These are phyloP conservation scores for Carabus problematicus DNA, from an alignment of 2,888 invertebrate genomes.

Conservation along the genomic window DNA sequence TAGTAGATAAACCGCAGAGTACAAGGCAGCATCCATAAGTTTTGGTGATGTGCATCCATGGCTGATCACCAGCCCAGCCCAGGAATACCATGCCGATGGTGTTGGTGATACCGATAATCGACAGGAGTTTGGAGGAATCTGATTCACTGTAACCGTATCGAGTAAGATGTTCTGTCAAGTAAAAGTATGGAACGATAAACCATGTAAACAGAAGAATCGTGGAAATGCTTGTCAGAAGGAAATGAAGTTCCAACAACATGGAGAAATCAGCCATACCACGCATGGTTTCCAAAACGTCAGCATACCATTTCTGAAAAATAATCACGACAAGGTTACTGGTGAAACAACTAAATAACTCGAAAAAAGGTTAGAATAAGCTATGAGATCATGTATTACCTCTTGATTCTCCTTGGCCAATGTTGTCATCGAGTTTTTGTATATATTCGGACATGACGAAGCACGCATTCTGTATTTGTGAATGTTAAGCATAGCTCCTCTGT, in stretches of 20 bases:
- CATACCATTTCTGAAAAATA: constrained; percentile 74
- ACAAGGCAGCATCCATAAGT: constrained; percentile 83
- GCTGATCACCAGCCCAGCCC: constrained; percentile 89
- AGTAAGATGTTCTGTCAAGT: constrained; percentile 84
- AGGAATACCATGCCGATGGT: constrained; percentile 89
- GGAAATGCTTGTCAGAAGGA: constrained; percentile 81
- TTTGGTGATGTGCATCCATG: constrained; percentile 81
- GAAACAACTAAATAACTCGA: neutral
- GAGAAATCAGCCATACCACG: constrained; percentile 81
- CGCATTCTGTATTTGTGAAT: constrained; percentile 80
- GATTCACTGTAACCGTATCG: constrained; percentile 71
- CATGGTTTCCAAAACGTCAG: constrained; percentile 69
- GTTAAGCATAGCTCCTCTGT: constrained; percentile 85
- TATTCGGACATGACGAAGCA: constrained; percentile 91
- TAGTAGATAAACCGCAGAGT: constrained; percentile 69
- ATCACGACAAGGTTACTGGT: constrained; percentile 21
- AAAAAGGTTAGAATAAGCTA: constrained; percentile 19
- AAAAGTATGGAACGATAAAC: constrained; percentile 96
- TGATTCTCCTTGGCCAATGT: constrained; percentile 78
- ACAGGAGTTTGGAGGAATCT: constrained; percentile 80
- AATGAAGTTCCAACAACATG: constrained; percentile 78
- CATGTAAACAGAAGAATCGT: constrained; percentile 90
- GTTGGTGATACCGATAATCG: constrained; percentile 87
- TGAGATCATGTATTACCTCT: constrained; percentile 71
- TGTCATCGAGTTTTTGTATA: constrained; percentile 88